Conservation (phyloP, 2,113 vertebrate genomes). For the Cyprinodon brontotheroides region DNA sequence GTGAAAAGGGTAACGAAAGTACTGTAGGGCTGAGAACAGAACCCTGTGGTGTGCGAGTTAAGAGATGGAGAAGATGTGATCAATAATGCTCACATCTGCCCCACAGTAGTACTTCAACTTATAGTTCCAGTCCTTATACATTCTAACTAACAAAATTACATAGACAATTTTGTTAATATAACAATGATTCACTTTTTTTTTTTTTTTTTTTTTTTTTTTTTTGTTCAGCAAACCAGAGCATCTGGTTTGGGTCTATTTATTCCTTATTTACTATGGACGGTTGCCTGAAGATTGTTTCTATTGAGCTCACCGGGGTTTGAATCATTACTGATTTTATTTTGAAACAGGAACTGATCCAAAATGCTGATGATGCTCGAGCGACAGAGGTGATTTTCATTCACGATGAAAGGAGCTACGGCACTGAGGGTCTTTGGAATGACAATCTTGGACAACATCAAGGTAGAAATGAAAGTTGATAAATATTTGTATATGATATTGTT, state of each 20-base stretch:
- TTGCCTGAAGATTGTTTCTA: neutral
- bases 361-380: neutral
- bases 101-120: no score
- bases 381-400: neutral
- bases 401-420: neutral
- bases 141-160: no score
- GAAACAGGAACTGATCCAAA: neutral
- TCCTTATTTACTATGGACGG: neutral
- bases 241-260: neutral
- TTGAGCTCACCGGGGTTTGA: neutral
- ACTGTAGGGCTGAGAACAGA: no score
- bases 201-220: neutral
- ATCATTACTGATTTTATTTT: neutral
- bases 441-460: neutral
- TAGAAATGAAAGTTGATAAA: neutral
- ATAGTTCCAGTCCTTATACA: no score
- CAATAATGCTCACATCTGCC: no score
- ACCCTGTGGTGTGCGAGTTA: no score
- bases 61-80: no score
- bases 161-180: no score
- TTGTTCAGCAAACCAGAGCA: neutral
- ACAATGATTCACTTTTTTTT: no score
- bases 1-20: no score
- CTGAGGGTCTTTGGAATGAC: neutral
- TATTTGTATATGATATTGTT: neutral